These are phyloP conservation scores for Chrysotoxum bicinctum DNA, from an alignment of 2,888 invertebrate species.

Conservation along the genomic window DNA sequence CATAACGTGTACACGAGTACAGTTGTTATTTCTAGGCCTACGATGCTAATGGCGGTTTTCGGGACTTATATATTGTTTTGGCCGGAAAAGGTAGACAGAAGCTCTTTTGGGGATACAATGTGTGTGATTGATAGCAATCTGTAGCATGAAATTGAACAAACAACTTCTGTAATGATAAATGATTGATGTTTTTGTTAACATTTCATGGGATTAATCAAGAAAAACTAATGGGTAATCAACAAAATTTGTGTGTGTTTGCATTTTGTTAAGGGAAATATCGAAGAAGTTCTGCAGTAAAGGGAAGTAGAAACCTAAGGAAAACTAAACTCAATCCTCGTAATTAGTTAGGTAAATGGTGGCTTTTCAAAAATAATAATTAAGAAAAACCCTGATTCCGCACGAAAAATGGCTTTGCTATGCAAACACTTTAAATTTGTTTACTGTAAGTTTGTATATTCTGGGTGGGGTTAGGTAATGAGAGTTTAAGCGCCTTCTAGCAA, in stretches of 20 bases:
- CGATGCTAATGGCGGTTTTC: slow-evolving; percentile 3
- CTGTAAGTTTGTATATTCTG: too few species aligned
- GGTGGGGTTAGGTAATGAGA: too few species aligned
- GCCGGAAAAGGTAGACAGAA: background rate
- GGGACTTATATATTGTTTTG: background rate
- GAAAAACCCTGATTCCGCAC: too few species aligned
- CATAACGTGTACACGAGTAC: background rate
- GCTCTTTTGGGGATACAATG: slow-evolving; percentile 4
- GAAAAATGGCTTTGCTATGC: too few species aligned
- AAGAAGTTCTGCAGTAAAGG: too few species aligned
- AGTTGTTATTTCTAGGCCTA: background rate
- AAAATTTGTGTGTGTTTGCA: background rate
- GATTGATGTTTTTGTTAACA: slow-evolving; percentile 17
- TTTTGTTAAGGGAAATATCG: background rate
- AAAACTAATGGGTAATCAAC: background rate
- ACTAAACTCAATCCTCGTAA: too few species aligned
- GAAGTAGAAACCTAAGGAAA: too few species aligned
- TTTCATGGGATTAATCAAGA: background rate
- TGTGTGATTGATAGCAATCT: slow-evolving; percentile 33
- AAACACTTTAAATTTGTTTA: too few species aligned
- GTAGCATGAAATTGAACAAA: background rate
- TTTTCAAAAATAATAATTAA: too few species aligned
- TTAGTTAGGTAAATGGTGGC: too few species aligned
- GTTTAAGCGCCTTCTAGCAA: too few species aligned
- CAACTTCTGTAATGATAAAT: slow-evolving; percentile 6